Percentiles rank a stretch among this genome's conserved stretches.
phyloP scores from a whole-genome alignment of 1,140 invertebrate species.

The Dreissena rostriformis region DNA sequence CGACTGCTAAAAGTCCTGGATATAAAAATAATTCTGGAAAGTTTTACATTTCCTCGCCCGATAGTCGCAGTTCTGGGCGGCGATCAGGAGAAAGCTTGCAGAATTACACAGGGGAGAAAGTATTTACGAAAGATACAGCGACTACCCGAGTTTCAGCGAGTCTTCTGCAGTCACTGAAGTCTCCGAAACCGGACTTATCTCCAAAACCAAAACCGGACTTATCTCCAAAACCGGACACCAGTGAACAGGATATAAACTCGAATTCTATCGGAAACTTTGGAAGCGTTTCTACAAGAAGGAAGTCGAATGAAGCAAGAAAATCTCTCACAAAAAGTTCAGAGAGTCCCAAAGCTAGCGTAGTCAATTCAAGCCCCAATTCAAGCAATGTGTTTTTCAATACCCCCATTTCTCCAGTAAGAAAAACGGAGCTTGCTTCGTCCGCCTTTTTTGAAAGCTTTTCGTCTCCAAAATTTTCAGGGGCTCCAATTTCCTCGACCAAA shows the following conservation, averaged over 20 bases:
- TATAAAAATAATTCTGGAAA: constrained; percentile 39
- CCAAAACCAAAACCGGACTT: constrained; percentile 65
- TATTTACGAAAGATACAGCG: constrained; percentile 78
- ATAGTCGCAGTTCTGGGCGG: constrained; percentile 42
- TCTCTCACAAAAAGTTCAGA: constrained; percentile 40
- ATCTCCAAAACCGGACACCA: constrained; percentile 62
- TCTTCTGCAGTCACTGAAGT: constrained; percentile 65
- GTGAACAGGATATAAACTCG: constrained; percentile 40
- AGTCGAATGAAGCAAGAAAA: constrained; percentile 57
- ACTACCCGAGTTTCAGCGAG: constrained; percentile 76
- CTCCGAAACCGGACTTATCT: constrained; percentile 59
- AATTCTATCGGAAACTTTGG: constrained; percentile 52
- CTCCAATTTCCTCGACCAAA: constrained; percentile 3
- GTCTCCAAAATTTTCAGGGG: not conserved
- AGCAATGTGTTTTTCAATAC: constrained; percentile 34
- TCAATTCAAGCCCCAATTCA: constrained; percentile 68
- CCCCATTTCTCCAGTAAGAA: constrained; percentile 41
- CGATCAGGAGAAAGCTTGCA: constrained; percentile 45
- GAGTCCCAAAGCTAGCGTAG: constrained; percentile 9
- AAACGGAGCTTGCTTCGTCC: constrained; percentile 30
- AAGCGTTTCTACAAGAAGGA: constrained; percentile 48
- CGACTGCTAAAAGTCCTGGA: constrained; percentile 59
- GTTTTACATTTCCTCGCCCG: constrained; percentile 41
- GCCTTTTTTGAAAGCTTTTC: constrained; percentile 32
- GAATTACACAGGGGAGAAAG: constrained; percentile 76